phyloP scores from a whole-genome alignment of 2,113 vertebrate genomes.

The Hemichromis elongatus region DNA sequence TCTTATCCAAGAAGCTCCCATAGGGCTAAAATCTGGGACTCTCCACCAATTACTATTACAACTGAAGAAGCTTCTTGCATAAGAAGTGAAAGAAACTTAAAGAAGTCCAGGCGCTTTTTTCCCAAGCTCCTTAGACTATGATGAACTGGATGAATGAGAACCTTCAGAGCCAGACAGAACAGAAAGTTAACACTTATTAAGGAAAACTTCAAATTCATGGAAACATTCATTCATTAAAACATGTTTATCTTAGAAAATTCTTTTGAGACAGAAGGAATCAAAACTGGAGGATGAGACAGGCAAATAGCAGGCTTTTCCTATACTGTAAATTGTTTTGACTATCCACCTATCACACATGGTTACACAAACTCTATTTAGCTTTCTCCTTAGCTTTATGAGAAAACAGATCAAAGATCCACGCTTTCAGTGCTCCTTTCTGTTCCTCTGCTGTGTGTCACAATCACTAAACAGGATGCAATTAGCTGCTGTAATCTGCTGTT shows the following conservation, averaged over 20 bases:
- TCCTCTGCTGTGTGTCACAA: not conserved
- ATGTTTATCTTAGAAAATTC: not conserved
- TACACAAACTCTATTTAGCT: not conserved
- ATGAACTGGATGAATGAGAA: not conserved
- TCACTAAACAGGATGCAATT: not conserved
- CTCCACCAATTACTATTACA: not conserved
- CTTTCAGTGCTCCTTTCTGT: not conserved
- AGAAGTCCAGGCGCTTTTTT: not conserved
- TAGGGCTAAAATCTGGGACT: not conserved
- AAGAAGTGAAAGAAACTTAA: no score
- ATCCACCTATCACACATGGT: not conserved
- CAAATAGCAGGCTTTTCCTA: not conserved
- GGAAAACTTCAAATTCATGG: not conserved
- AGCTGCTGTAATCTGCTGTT: not conserved
- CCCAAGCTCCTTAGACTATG: not conserved
- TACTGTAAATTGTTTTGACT: not conserved
- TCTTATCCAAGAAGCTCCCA: not conserved
- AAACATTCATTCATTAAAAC: no score
- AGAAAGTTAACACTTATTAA: not conserved
- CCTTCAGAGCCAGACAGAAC: not conserved
- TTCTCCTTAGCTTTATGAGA: not conserved
- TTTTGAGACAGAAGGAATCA: not conserved
- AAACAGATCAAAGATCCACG: not conserved
- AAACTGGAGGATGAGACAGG: accelerated
- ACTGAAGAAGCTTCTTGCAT: no score